Conservation (phyloP, 2,888 invertebrate species). For the Patella depressa region DNA sequence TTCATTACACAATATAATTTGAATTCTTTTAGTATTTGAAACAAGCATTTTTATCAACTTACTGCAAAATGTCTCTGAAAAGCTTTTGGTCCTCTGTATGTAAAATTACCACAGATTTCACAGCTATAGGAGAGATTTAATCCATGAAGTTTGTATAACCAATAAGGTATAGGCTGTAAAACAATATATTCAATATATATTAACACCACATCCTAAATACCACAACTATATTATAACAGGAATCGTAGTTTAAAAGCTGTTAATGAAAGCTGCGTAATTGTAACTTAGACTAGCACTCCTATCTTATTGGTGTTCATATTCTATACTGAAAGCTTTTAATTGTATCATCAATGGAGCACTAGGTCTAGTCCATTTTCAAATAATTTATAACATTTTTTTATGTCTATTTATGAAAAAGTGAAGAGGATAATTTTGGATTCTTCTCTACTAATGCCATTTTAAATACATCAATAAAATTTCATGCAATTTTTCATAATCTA, state of each 20-base stretch:
- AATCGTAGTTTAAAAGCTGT: too few species aligned
- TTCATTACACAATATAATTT: background rate
- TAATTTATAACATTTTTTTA: background rate
- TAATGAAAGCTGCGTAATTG: too few species aligned
- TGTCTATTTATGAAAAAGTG: background rate
- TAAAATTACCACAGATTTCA: slow-evolving; percentile 99
- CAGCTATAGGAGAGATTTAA: slow-evolving; percentile 98
- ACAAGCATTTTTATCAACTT: slow-evolving; percentile 50
- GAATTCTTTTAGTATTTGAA: too few species aligned
- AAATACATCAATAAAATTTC: background rate
- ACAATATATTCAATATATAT: too few species aligned
- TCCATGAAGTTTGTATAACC: slow-evolving; percentile 99
- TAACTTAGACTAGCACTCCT: too few species aligned
- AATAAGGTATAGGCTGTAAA: slow-evolving; percentile 84
- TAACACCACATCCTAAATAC: too few species aligned
- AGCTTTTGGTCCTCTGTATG: slow-evolving; percentile 98
- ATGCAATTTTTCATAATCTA: slow-evolving; percentile 22
- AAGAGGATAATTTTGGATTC: background rate
- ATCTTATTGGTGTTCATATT: too few species aligned
- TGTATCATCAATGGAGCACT: too few species aligned
- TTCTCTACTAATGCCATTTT: too few species aligned
- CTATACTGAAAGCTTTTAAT: too few species aligned
- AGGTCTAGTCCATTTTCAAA: too few species aligned
- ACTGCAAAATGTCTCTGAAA: slow-evolving; percentile 98
- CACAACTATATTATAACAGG: too few species aligned